phyloP scores from a whole-genome alignment of 2,797 vertebrate genomes.

The Ctenopoma kingsleyae region DNA sequence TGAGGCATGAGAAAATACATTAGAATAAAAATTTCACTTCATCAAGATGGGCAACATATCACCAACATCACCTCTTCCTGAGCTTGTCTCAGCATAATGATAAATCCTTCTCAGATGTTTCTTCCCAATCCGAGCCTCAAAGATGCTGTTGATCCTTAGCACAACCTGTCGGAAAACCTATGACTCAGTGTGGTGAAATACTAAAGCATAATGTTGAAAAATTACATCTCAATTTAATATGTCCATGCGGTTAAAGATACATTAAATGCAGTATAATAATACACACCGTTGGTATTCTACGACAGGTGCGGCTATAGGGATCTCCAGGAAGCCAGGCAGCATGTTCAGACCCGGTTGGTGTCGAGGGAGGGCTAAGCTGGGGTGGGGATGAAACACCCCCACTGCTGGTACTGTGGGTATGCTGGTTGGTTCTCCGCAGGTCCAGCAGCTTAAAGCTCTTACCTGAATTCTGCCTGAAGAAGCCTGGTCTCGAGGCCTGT shows the following conservation, averaged over 20 bases:
- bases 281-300: conserved; percentile 76
- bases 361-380: conserved; percentile 83
- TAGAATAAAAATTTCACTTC: neutral
- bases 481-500: conserved; percentile 71
- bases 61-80: conserved; percentile 87
- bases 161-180: conserved; percentile 70
- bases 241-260: neutral
- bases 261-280: neutral
- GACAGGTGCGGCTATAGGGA: conserved; percentile 59
- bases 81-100: conserved; percentile 89
- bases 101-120: conserved; percentile 90
- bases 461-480: conserved; percentile 91
- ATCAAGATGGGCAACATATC: neutral
- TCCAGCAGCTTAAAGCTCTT: conserved; percentile 91
- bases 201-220: neutral
- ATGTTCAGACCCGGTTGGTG: conserved; percentile 53
- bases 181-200: conserved; percentile 4
- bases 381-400: conserved; percentile 85
- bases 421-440: conserved; percentile 83
- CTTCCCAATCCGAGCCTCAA: conserved; percentile 90
- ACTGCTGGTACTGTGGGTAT: conserved; percentile 65
- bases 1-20: neutral
- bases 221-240: neutral
- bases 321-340: conserved; percentile 53
- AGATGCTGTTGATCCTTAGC: conserved; percentile 90